phyloP scores from a whole-genome alignment of 2,888 invertebrate genomes.

The Pecten maximus region DNA sequence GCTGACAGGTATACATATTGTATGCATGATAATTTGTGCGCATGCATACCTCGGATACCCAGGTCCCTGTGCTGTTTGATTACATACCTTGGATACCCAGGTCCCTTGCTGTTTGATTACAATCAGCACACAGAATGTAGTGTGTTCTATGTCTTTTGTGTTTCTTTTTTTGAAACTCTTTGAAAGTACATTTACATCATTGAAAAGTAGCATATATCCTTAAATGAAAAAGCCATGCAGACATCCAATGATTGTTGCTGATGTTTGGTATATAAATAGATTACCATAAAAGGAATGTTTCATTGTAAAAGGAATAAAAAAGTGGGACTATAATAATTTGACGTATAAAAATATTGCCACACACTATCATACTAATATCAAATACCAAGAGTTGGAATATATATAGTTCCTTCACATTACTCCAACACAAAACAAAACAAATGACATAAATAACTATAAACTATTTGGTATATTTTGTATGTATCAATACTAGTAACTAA shows the following conservation, averaged over 20 bases:
- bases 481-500: background rate
- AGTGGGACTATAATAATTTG: background rate
- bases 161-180: no score
- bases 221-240: background rate
- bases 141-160: no score
- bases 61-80: no score
- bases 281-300: constrained; percentile 20
- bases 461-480: background rate
- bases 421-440: background rate
- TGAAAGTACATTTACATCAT: no score
- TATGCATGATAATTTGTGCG: no score
- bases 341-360: constrained; percentile 17
- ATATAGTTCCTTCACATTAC: background rate
- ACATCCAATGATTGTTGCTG: background rate
- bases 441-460: background rate
- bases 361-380: background rate
- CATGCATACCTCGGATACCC: no score
- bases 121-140: no score
- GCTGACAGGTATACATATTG: no score
- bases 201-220: background rate
- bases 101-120: no score
- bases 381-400: background rate
- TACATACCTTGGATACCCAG: no score
- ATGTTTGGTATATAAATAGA: background rate
- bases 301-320: constrained; percentile 7